phyloP scores from a whole-genome alignment of 2,113 vertebrate genomes.

The Eublepharis macularius region DNA sequence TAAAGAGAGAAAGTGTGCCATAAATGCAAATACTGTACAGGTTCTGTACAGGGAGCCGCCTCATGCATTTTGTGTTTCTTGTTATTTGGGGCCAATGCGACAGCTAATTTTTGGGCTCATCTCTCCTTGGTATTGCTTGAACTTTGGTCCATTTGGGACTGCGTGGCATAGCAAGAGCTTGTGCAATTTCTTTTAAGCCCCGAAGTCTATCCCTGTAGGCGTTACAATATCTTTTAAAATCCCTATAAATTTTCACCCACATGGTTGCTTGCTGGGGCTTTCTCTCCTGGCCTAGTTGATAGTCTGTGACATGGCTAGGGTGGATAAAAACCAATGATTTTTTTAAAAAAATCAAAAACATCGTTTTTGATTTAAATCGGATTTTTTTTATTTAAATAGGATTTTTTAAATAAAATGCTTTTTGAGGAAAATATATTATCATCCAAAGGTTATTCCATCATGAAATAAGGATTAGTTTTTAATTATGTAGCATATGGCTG shows the following conservation, averaged over 20 bases:
- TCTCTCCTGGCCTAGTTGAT: background rate
- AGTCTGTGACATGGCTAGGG: accelerated
- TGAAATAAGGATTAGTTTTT: too few species aligned
- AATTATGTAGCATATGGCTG: too few species aligned
- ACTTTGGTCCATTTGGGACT: background rate
- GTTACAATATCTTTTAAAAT: background rate
- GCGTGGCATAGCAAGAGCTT: background rate
- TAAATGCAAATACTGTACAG: too few species aligned
- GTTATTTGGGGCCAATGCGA: background rate
- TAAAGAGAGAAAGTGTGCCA: too few species aligned
- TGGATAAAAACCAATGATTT: too few species aligned
- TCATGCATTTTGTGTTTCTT: background rate
- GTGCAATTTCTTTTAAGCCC: background rate
- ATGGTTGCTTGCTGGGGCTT: background rate
- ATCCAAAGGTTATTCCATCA: too few species aligned
- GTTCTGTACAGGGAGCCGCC: background rate
- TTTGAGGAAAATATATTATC: too few species aligned
- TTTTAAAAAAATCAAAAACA: too few species aligned
- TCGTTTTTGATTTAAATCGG: too few species aligned
- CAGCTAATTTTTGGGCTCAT: too few species aligned
- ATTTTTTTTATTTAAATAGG: too few species aligned
- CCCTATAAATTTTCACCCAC: background rate
- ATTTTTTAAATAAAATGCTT: too few species aligned
- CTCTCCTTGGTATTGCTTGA: background rate
- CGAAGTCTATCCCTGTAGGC: background rate